Percentiles rank a stretch among this genome's conserved stretches.
Evolutionary conservation across 1,140 invertebrate genomes (phyloP).

Genomic region (Atopsyche davidsoni): DNA sequence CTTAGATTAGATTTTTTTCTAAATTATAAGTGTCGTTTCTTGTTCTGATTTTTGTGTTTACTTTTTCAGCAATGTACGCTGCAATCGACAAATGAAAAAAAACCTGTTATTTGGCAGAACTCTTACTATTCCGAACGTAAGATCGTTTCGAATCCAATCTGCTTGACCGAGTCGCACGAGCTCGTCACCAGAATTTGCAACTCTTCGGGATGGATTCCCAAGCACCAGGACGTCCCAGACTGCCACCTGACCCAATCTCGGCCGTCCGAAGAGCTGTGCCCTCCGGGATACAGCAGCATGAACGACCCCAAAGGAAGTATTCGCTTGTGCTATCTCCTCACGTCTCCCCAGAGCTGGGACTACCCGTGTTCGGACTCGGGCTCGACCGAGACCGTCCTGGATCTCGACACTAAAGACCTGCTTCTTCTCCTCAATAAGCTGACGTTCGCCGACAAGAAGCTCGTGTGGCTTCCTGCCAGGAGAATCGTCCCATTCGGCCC

Average conservation of each 20-base stretch:
- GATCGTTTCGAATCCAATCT: conserved; percentile 23
- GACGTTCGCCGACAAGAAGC: conserved; percentile 21
- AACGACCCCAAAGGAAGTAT: conserved; percentile 8
- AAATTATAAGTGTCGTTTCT: conserved; percentile 1
- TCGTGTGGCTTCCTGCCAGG: conserved; percentile 34
- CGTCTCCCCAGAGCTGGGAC: conserved; percentile 23
- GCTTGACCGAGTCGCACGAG: conserved; percentile 20
- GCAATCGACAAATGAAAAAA: conserved; percentile 24
- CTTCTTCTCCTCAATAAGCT: conserved; percentile 16
- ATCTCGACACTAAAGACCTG: conserved; percentile 22
- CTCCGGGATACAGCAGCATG: conserved; percentile 17
- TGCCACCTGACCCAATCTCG: conserved; percentile 17
- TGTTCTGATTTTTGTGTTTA: not conserved
- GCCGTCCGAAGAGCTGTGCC: conserved; percentile 14
- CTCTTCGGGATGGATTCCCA: conserved; percentile 21
- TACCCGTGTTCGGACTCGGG: conserved; percentile 32
- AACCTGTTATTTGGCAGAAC: conserved; percentile 22
- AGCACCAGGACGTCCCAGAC: conserved; percentile 18
- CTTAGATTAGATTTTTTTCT: not conserved
- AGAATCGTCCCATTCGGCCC: conserved; percentile 26
- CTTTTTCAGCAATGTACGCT: conserved; percentile 21
- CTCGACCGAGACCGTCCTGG: conserved; percentile 28
- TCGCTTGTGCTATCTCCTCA: conserved; percentile 25
- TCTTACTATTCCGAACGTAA: not conserved
- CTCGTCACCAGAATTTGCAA: conserved; percentile 23